Base-by-base conservation (phyloP, 2,113 vertebrate species). In the Noctilio leporinus region DNA sequence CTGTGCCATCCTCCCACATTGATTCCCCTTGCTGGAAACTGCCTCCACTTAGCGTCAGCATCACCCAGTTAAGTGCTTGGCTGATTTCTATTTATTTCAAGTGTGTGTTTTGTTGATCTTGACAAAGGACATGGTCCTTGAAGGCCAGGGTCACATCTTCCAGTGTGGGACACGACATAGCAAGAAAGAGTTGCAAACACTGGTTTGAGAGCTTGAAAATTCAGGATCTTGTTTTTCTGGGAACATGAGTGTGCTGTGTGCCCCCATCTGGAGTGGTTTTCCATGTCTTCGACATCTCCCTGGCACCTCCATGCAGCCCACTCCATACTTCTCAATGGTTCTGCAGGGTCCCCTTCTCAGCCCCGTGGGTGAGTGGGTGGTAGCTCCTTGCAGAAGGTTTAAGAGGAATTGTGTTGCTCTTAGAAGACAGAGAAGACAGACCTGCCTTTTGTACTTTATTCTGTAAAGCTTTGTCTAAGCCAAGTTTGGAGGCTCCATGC, bases 381-480 rank as follows among this genome's bases (percentile, higher is more conserved):
- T 26, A 69, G n/a, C 70, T 96, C 38, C 65, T 75, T 86, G 57
- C 19, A 86, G 59, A 94, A 94, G 35, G 10, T 95, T 92, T 53
- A 16, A 82, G 82, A 91, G 81, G 57, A 55, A 30, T 49, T 49
- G 33, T 35, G 76, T 84, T 94, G 51, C 69, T 93, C 77, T 89
- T 67, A 83, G 28, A 96, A 62, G 65, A 89, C 43, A 65, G 69
- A 92, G 40, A 67, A 81, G 47, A 38, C n/a, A 51, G 14, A 38
- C 40, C 78, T 65, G 38, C 6, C 40, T 96, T 92, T 96, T 55
- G 64, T 92, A 20, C 72, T 86, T 92, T n/a, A 69, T 85, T 85
- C 33, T 11, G 67, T 40, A 96, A 96, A 93, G 55, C 93, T 96
- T 96, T 94, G 77, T 55, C 84, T 95, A 76, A 91, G 33, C 30